These are phyloP conservation scores for Standfussiana lucernea DNA, from an alignment of 2,888 invertebrate species.

Conservation along the genomic window DNA sequence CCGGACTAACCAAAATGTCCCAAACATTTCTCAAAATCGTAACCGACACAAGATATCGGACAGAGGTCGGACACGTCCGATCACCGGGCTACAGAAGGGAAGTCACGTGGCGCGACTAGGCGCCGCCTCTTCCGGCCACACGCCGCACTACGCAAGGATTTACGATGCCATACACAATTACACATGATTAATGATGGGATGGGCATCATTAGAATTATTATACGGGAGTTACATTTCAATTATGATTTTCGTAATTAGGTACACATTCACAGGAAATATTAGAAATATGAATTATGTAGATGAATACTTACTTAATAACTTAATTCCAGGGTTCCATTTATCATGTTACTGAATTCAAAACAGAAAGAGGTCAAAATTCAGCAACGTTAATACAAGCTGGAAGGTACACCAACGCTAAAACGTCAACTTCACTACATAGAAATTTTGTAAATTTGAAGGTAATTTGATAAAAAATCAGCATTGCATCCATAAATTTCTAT, in stretches of 20 bases:
- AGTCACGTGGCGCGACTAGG: slow-evolving; percentile 59
- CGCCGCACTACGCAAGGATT: slow-evolving; percentile 18
- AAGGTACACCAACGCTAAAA: too few species aligned
- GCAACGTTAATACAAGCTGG: too few species aligned
- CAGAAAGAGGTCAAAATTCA: not conserved
- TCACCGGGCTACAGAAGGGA: slow-evolving; percentile 45
- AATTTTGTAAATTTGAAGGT: too few species aligned
- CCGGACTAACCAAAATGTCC: not conserved
- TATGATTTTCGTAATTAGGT: not conserved
- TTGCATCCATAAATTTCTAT: too few species aligned
- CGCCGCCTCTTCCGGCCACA: slow-evolving; percentile 61
- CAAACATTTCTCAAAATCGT: not conserved
- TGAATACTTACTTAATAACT: too few species aligned
- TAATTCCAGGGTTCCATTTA: not conserved
- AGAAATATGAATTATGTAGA: not conserved
- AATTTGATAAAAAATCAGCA: too few species aligned
- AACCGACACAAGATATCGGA: not conserved
- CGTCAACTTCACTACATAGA: too few species aligned
- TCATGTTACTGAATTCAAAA: not conserved
- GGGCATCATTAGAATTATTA: slow-evolving; percentile 18
- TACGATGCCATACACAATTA: slow-evolving; percentile 26
- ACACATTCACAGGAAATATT: slow-evolving; percentile 8
- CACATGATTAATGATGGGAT: slow-evolving; percentile 42
- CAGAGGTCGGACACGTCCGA: slow-evolving; percentile 28
- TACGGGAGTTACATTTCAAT: slow-evolving; percentile 11